A percentile compares a stretch with the other conserved stretches of the same genome.
Evolutionary conservation across 1,140 invertebrate genomes (phyloP).

Genomic region (Aphaenogaster ashmeadi): DNA sequence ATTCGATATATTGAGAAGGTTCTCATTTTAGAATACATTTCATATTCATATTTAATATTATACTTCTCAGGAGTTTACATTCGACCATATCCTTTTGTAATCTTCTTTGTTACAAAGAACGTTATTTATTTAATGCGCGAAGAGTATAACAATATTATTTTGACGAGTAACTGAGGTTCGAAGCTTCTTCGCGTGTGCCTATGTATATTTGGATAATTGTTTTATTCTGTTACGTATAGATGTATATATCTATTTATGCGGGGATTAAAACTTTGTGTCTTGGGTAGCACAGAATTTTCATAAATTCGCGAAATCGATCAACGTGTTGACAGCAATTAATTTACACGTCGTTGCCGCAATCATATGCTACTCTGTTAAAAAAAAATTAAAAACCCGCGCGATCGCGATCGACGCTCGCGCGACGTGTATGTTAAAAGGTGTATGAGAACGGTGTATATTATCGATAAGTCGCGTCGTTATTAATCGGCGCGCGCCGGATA

Average conservation of each 20-base stretch:
- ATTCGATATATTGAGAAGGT: slow-evolving; percentile 40
- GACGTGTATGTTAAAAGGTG: slow-evolving; percentile 57
- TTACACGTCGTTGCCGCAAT: slow-evolving; percentile 36
- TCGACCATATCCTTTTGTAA: slow-evolving; percentile 8
- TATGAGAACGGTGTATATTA: slow-evolving; percentile 41
- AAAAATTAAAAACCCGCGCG: slow-evolving; percentile 50
- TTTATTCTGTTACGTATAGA: slow-evolving; percentile 50
- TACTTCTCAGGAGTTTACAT: slow-evolving; percentile 25
- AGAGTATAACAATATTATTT: slow-evolving; percentile 40
- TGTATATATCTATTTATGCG: not conserved
- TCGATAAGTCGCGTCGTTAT: slow-evolving; percentile 45
- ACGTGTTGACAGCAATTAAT: slow-evolving; percentile 45
- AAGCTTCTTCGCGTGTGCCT: slow-evolving; percentile 45
- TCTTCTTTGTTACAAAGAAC: slow-evolving; percentile 29
- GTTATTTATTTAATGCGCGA: slow-evolving; percentile 51
- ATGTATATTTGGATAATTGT: slow-evolving; percentile 57
- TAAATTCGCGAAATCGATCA: slow-evolving; percentile 35
- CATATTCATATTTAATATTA: slow-evolving; percentile 18
- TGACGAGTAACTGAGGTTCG: slow-evolving; percentile 20
- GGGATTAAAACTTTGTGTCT: slow-evolving; percentile 19
- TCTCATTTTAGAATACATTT: slow-evolving; percentile 7
- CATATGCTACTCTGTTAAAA: slow-evolving; percentile 63
- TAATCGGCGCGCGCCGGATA: slow-evolving; percentile 34
- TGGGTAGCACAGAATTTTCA: slow-evolving; percentile 4
- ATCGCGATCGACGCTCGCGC: slow-evolving; percentile 10